Evolutionary conservation across 2,113 vertebrate species (phyloP).

Genomic region (mouse (Mus musculus)): GRCm39 chr4:130189501-130190000

Average conservation of each 20-base stretch:
- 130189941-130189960: not conserved
- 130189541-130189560: not conserved
- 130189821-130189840: too few species aligned
- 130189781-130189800: not conserved
- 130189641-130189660: not conserved
- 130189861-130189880: too few species aligned
- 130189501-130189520: too few species aligned
- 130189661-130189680: not conserved
- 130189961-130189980: not conserved
- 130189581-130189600: not conserved
- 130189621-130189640: not conserved
- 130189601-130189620: not conserved
- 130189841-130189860: not conserved
- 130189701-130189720: not conserved
- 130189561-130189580: not conserved
- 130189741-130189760: not conserved
- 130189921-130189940: not conserved
- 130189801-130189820: not conserved
- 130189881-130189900: not conserved
- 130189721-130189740: not conserved
- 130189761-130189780: not conserved
- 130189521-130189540: too few species aligned
- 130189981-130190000: not conserved
- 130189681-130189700: accelerated
- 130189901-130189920: not conserved